A percentile compares a stretch with the other conserved stretches of the same genome.
Evolutionary conservation across 2,888 invertebrate genomes (phyloP).

Genomic region (Teleogryllus oceanicus): DNA sequence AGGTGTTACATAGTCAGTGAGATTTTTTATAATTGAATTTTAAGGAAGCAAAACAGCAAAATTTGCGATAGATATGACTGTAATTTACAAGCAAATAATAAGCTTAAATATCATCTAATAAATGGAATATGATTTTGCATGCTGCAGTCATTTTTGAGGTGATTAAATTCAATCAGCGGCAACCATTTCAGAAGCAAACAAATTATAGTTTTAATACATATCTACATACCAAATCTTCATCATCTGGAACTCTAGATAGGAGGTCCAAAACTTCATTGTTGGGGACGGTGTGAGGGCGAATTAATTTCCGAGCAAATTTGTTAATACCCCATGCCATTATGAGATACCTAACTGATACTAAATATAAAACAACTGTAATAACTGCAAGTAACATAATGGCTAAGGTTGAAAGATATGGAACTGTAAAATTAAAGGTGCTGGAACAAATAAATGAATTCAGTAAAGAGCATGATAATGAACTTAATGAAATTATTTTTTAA

Average conservation of each 20-base stretch:
- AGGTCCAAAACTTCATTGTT: slow-evolving; percentile 97
- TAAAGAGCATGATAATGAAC: not conserved
- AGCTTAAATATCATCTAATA: too few species aligned
- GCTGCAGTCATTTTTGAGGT: too few species aligned
- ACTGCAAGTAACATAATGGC: slow-evolving; percentile 74
- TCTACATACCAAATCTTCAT: slow-evolving; percentile 79
- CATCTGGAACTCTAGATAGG: slow-evolving; percentile 89
- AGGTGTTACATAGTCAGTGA: too few species aligned
- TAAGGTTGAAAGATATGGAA: slow-evolving; percentile 92
- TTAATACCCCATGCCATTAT: slow-evolving; percentile 92
- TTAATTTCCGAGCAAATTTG: slow-evolving; percentile 90
- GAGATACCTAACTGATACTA: slow-evolving; percentile 83
- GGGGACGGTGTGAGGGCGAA: slow-evolving; percentile 90
- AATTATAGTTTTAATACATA: slow-evolving; percentile 39
- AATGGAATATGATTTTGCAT: too few species aligned
- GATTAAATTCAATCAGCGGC: too few species aligned
- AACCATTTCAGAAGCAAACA: too few species aligned
- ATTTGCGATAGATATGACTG: too few species aligned
- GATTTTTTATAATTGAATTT: too few species aligned
- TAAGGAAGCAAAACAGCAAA: too few species aligned
- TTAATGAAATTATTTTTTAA: not conserved
- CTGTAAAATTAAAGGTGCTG: slow-evolving; percentile 94
- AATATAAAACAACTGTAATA: slow-evolving; percentile 76
- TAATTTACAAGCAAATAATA: too few species aligned
- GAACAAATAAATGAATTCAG: slow-evolving; percentile 42